Percentiles rank a stretch among this genome's conserved stretches.
phyloP scores from a whole-genome alignment of 2,797 vertebrate species.

The Harpagifer antarcticus region DNA sequence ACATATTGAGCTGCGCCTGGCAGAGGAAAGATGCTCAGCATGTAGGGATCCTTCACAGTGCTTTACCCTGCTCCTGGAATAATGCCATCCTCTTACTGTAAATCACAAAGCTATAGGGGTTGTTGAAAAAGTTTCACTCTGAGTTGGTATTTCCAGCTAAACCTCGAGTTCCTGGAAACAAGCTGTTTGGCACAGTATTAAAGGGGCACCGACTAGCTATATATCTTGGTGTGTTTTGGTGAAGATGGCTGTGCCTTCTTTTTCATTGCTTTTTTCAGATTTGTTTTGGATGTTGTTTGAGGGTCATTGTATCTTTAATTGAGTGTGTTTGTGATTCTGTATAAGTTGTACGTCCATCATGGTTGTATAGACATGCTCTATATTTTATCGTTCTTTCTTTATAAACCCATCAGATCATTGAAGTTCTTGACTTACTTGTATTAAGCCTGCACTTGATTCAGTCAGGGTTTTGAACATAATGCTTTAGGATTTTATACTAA shows the following conservation, averaged over 20 bases:
- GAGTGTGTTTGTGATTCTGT: conserved; percentile 16
- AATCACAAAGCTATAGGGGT: conserved; percentile 62
- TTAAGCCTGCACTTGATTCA: conserved; percentile 4
- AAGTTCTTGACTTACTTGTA: background rate
- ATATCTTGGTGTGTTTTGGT: conserved; percentile 56
- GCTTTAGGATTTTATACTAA: conserved; percentile 13
- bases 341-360: conserved; percentile 6
- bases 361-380: background rate
- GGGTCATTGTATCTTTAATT: conserved; percentile 63
- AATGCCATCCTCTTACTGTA: conserved; percentile 49
- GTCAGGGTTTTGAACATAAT: background rate
- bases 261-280: conserved; percentile 53
- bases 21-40: conserved; percentile 47
- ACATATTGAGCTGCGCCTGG: conserved; percentile 57
- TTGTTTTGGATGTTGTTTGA: conserved; percentile 39
- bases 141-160: conserved; percentile 81
- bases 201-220: conserved; percentile 44
- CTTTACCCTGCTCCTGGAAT: conserved; percentile 54
- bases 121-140: conserved; percentile 53
- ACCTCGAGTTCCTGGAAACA: conserved; percentile 79
- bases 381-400: background rate
- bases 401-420: background rate
- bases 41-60: conserved; percentile 19
- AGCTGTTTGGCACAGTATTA: conserved; percentile 78
- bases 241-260: conserved; percentile 55